A percentile compares a stretch with the other conserved stretches of the same genome.
These are phyloP conservation scores for Hestina assimilis DNA, from an alignment of 1,140 invertebrate species.

Conservation along the genomic window DNA sequence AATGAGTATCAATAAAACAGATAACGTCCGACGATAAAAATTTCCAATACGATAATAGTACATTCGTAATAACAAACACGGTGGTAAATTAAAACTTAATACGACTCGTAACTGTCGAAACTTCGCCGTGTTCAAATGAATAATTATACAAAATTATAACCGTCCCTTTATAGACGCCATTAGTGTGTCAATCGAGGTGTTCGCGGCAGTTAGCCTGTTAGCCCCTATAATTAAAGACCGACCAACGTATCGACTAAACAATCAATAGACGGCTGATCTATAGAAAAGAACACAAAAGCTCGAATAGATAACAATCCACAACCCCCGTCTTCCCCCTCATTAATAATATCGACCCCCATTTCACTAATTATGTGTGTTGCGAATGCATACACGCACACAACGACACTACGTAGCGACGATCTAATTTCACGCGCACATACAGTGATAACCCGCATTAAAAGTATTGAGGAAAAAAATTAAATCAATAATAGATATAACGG, in stretches of 20 bases:
- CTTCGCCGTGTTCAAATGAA: slow-evolving; percentile 62
- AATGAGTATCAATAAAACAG: slow-evolving; percentile 25
- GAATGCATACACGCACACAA: slow-evolving; percentile 57
- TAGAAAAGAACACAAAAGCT: slow-evolving; percentile 75
- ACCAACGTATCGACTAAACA: slow-evolving; percentile 69
- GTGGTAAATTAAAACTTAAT: slow-evolving; percentile 57
- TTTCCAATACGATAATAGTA: slow-evolving; percentile 18
- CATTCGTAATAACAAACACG: slow-evolving; percentile 34
- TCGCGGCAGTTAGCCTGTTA: slow-evolving; percentile 61
- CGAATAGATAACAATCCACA: slow-evolving; percentile 68
- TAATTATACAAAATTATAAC: slow-evolving; percentile 70
- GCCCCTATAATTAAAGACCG: slow-evolving; percentile 69
- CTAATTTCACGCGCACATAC: slow-evolving; percentile 32
- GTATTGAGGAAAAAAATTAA: slow-evolving; percentile 45
- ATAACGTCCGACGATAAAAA: slow-evolving; percentile 21
- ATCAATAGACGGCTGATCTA: slow-evolving; percentile 66
- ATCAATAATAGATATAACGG: slow-evolving; percentile 55
- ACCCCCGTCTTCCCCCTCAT: slow-evolving; percentile 57
- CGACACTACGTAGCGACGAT: neutral
- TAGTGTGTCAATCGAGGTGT: slow-evolving; percentile 70
- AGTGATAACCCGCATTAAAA: slow-evolving; percentile 52
- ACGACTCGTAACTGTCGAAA: slow-evolving; percentile 58
- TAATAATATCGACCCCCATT: slow-evolving; percentile 70
- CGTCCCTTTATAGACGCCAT: slow-evolving; percentile 54
- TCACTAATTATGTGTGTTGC: slow-evolving; percentile 75